These are phyloP conservation scores for Helobdella robusta DNA, from an alignment of 2,888 invertebrate species.

Conservation along the genomic window DNA sequence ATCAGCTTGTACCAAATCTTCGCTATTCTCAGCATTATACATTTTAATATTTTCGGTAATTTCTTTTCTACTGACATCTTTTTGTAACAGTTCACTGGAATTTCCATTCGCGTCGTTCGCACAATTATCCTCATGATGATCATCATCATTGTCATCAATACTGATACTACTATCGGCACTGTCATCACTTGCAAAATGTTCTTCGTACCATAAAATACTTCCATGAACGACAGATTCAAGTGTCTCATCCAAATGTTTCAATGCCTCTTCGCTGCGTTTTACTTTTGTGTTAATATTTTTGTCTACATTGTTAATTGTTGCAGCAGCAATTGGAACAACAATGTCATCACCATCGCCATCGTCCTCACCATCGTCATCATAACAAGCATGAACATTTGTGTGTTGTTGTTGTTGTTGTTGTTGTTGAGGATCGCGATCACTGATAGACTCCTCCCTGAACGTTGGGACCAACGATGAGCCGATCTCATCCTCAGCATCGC, in stretches of 20 bases:
- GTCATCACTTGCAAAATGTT: conserved; percentile 5
- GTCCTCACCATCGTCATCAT: neutral
- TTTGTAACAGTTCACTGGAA: neutral
- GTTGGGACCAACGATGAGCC: too few relatives aligned
- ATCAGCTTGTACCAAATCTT: conserved; percentile 5
- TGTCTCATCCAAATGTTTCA: conserved; percentile 1
- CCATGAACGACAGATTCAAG: neutral
- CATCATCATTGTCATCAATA: neutral
- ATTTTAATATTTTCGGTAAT: too few relatives aligned
- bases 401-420: neutral
- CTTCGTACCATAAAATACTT: conserved; percentile 13
- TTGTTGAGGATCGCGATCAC: neutral
- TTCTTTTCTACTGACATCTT: too few relatives aligned
- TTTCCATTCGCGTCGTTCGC: neutral
- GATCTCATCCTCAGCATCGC: neutral
- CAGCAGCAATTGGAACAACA: neutral
- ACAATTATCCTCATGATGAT: neutral
- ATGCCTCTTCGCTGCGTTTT: neutral
- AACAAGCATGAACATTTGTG: neutral
- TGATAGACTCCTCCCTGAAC: neutral
- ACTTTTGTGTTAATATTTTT: neutral
- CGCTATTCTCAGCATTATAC: neutral
- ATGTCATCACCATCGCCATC: neutral
- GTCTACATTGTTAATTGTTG: too few relatives aligned
- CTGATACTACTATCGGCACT: neutral